These are phyloP conservation scores for Cairina moschata DNA, from an alignment of 2,113 vertebrate genomes.

Conservation along the genomic window DNA sequence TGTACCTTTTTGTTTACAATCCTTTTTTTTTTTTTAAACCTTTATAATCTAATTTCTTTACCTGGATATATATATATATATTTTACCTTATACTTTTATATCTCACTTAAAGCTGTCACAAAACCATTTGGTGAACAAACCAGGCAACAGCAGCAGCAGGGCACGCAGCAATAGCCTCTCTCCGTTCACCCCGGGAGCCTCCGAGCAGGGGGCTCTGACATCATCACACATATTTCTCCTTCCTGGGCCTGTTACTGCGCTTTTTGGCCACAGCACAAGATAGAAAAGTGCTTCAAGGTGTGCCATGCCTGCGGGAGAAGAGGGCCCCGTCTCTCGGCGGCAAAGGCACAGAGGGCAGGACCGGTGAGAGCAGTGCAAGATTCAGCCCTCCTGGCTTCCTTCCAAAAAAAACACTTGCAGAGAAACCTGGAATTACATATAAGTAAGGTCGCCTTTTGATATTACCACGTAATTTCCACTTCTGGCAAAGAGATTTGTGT, in stretches of 20 bases:
- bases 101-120: background rate
- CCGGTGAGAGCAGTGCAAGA: background rate
- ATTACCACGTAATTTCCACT: slow-evolving; percentile 76
- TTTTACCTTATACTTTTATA: slow-evolving; percentile 2
- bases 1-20: background rate
- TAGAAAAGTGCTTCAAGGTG: background rate
- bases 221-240: background rate
- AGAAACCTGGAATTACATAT: slow-evolving; percentile 69
- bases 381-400: slow-evolving; percentile 31
- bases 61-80: no score
- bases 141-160: background rate
- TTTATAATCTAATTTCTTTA: background rate
- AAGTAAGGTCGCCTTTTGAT: slow-evolving; percentile 74
- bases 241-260: background rate
- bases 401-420: slow-evolving; percentile 65
- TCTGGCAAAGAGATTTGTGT: slow-evolving; percentile 68
- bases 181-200: background rate
- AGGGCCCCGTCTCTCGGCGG: rapidly evolving
- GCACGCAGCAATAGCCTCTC: background rate
- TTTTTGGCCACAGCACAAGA: background rate
- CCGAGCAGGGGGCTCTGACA: background rate
- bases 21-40: slow-evolving; percentile 25
- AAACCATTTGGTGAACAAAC: background rate
- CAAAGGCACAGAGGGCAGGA: background rate
- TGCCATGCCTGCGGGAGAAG: background rate